These are phyloP conservation scores for Liposcelis brunnea DNA, from an alignment of 2,888 invertebrate genomes.

Conservation along the genomic window DNA sequence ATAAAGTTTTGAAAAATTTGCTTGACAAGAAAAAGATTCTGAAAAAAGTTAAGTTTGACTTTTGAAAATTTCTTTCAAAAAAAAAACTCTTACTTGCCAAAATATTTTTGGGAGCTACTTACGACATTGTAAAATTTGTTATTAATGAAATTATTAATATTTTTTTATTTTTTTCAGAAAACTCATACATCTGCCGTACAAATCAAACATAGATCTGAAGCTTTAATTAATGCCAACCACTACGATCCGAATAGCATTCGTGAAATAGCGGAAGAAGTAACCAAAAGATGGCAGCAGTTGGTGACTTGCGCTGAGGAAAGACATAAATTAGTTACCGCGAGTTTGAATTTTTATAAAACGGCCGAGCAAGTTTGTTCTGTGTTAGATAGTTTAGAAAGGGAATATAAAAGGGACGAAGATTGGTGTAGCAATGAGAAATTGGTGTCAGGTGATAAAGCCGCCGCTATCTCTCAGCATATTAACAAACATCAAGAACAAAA, in stretches of 20 bases:
- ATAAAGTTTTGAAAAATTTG: no score
- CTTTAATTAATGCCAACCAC: constrained; percentile 84
- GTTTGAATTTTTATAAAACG: constrained; percentile 93
- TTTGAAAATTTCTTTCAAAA: no score
- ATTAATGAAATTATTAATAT: no score
- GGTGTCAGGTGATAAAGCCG: neutral
- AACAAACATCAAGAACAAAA: constrained; percentile 97
- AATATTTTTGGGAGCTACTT: no score
- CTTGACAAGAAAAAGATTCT: no score
- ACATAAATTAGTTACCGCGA: constrained; percentile 93
- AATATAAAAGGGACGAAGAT: constrained; percentile 89
- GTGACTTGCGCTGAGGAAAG: constrained; percentile 94
- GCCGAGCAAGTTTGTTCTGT: constrained; percentile 86
- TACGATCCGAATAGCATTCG: constrained; percentile 86
- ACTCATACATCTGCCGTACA: constrained; percentile 87
- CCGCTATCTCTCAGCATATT: constrained; percentile 62
- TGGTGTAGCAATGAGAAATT: constrained; percentile 58
- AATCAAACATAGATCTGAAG: constrained; percentile 86
- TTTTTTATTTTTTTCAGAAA: constrained; percentile 34
- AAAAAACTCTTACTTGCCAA: no score
- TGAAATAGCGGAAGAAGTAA: constrained; percentile 88
- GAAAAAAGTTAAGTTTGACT: no score
- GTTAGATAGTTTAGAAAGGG: constrained; percentile 83
- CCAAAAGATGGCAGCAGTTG: constrained; percentile 87
- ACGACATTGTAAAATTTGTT: no score